Conservation (phyloP, 2,113 vertebrate genomes). For the Prionailurus viverrinus region DNA sequence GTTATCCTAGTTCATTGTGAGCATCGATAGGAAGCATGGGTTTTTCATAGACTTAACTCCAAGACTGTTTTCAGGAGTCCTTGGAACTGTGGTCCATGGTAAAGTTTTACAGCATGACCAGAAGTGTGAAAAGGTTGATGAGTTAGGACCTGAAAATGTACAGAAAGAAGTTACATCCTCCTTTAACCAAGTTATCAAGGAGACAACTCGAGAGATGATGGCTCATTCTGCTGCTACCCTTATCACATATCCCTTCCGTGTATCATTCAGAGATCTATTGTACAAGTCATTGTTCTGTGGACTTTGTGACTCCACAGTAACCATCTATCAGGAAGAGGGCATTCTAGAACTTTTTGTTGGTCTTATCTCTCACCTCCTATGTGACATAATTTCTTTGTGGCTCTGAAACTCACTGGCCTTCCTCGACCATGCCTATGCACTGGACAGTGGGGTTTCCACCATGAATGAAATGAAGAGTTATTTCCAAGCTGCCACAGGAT, state of each 20-base stretch:
- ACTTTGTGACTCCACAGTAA: constrained; percentile 93
- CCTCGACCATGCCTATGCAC: constrained; percentile 95
- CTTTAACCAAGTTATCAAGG: constrained; percentile 92
- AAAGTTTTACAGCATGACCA: constrained; percentile 89
- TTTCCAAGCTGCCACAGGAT: constrained; percentile 96
- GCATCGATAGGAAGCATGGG: constrained; percentile 93
- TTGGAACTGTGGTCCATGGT: constrained; percentile 95
- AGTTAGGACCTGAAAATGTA: constrained; percentile 81
- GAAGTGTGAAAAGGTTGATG: constrained; percentile 75
- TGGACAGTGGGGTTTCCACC: constrained; percentile 96
- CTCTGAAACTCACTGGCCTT: constrained; percentile 98
- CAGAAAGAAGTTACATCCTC: constrained; percentile 89
- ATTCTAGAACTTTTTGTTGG: constrained; percentile 97
- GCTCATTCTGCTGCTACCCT: constrained; percentile 96
- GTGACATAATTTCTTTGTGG: constrained; percentile 96
- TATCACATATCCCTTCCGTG: constrained; percentile 96
- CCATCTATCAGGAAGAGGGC: constrained; percentile 96
- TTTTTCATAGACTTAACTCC: constrained; percentile 95
- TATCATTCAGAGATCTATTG: constrained; percentile 98
- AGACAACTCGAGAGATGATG: constrained; percentile 92
- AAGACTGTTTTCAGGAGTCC: constrained; percentile 94
- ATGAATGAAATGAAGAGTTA: constrained; percentile 97
- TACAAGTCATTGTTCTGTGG: constrained; percentile 98
- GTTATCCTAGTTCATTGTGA: constrained; percentile 95
- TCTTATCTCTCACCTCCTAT: constrained; percentile 95